These are phyloP conservation scores for Cataglyphis rosenhaueri DNA, from an alignment of 2,888 invertebrate species.

Conservation along the genomic window DNA sequence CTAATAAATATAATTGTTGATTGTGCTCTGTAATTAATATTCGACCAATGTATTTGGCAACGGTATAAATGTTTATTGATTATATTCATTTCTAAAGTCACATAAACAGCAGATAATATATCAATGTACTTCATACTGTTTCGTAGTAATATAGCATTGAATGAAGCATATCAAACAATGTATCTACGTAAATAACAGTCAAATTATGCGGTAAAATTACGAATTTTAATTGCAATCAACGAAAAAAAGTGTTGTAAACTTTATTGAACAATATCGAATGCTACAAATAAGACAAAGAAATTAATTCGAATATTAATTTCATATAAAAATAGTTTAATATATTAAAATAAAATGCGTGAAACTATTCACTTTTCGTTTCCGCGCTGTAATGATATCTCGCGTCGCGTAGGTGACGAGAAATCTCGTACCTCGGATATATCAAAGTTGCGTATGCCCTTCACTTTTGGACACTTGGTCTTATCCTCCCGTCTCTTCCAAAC, in stretches of 20 bases:
- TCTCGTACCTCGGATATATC: slow-evolving; percentile 89
- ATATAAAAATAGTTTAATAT: background rate
- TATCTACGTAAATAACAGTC: slow-evolving; percentile 3
- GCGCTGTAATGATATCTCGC: background rate
- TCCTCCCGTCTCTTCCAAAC: slow-evolving; percentile 87
- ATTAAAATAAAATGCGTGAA: background rate
- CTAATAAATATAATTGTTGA: slow-evolving; percentile 45
- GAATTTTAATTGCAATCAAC: background rate
- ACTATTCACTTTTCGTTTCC: background rate
- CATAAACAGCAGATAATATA: slow-evolving; percentile 43
- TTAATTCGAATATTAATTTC: background rate
- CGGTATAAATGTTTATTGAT: slow-evolving; percentile 45
- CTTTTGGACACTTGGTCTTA: slow-evolving; percentile 91
- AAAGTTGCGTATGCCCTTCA: slow-evolving; percentile 92
- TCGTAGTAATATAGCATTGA: background rate
- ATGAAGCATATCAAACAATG: slow-evolving; percentile 9
- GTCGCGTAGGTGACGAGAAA: background rate
- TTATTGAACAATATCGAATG: background rate
- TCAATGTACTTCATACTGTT: slow-evolving; percentile 32
- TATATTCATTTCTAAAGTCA: slow-evolving; percentile 49
- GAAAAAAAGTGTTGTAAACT: background rate
- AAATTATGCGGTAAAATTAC: background rate
- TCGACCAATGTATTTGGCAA: slow-evolving; percentile 42
- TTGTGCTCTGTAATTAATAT: slow-evolving; percentile 56
- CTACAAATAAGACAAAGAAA: background rate